These are phyloP conservation scores for Anguilla anguilla DNA, from an alignment of 2,797 vertebrate species.

Conservation along the genomic window DNA sequence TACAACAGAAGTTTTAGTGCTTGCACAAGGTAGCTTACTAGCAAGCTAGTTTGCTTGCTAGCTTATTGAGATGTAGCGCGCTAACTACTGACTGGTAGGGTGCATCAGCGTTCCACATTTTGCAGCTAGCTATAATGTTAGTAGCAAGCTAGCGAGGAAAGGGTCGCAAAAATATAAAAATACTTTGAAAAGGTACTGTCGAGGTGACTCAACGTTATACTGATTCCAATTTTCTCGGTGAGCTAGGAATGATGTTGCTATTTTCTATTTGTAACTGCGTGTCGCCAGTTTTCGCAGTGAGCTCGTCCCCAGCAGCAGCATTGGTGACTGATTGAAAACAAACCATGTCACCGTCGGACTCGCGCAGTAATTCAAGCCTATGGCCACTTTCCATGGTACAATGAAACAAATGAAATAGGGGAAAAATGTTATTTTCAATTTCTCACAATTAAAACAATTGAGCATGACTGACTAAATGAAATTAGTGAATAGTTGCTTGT, in stretches of 20 bases:
- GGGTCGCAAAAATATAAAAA: not conserved
- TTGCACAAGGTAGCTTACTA: conserved; percentile 1
- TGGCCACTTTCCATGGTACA: not conserved
- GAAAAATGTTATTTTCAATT: not conserved
- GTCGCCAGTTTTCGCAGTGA: conserved; percentile 25
- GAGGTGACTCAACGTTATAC: not conserved
- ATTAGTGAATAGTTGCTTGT: conserved; percentile 32
- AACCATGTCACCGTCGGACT: conserved; percentile 60
- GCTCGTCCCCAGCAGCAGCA: not conserved
- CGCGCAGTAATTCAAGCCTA: not conserved
- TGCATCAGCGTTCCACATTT: conserved; percentile 21
- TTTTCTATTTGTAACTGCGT: conserved; percentile 33
- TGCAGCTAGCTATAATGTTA: conserved; percentile 16
- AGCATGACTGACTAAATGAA: not conserved
- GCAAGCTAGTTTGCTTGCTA: conserved; percentile 14
- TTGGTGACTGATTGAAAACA: conserved; percentile 58
- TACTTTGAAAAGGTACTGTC: not conserved
- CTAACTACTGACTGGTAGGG: conserved; percentile 15
- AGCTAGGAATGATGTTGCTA: conserved; percentile 9
- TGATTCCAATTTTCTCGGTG: not conserved
- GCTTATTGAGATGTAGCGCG: conserved; percentile 22
- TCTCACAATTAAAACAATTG: not conserved
- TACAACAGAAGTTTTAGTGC: conserved; percentile 25
- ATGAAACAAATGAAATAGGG: not conserved
- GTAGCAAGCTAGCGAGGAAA: not conserved